Evolutionary conservation across 2,888 invertebrate genomes (phyloP).

Genomic region (Meandrusa payeni): DNA sequence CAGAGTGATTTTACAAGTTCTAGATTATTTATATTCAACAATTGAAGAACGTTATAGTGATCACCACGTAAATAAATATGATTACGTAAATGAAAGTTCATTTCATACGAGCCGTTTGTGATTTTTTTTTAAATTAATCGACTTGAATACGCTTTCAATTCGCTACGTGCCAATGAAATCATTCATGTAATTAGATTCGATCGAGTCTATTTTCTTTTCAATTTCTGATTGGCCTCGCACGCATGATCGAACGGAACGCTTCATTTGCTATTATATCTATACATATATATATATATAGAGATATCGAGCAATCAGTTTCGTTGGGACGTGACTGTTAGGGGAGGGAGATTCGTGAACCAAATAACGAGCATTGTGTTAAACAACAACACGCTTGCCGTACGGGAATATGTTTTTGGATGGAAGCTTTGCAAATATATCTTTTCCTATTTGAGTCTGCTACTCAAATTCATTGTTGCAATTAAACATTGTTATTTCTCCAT

Average conservation of each 20-base stretch:
- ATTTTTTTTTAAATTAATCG: too few species aligned
- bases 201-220: slow-evolving; percentile 17
- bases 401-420: slow-evolving; percentile 11
- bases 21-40: too few species aligned
- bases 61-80: too few species aligned
- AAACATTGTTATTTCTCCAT: too few species aligned
- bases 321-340: slow-evolving; percentile 15
- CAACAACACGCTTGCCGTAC: slow-evolving; percentile 9
- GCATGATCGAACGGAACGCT: slow-evolving; percentile 11
- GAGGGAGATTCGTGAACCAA: slow-evolving; percentile 15
- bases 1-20: too few species aligned
- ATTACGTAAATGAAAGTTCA: too few species aligned
- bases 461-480: too few species aligned
- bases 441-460: too few species aligned
- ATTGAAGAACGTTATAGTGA: too few species aligned
- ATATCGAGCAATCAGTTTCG: slow-evolving; percentile 21
- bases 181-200: slow-evolving; percentile 13
- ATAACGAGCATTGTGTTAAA: slow-evolving; percentile 16
- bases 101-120: too few species aligned
- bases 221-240: slow-evolving; percentile 13
- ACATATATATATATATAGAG: slow-evolving; percentile 2
- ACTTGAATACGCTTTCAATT: too few species aligned
- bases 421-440: too few species aligned
- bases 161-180: not conserved
- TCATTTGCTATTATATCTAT: slow-evolving; percentile 19